Conservation (phyloP, 2,888 invertebrate species). For the Allacma fusca region DNA sequence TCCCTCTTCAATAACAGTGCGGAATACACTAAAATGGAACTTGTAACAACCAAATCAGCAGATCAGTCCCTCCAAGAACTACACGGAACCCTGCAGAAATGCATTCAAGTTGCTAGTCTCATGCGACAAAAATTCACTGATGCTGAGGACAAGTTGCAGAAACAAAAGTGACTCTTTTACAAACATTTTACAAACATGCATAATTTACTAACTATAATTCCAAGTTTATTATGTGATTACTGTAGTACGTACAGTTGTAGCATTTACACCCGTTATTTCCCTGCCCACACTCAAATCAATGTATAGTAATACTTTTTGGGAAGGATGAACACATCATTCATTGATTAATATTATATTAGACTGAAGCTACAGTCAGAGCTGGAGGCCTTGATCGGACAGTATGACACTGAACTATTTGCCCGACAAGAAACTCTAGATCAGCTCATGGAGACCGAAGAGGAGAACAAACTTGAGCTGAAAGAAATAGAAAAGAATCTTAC, state of each 20-base stretch:
- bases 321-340: too few relatives aligned
- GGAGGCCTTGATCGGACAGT: constrained; percentile 35
- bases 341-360: too few relatives aligned
- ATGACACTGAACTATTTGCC: constrained; percentile 43
- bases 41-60: constrained; percentile 42
- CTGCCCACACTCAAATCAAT: too few relatives aligned
- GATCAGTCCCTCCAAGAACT: constrained; percentile 44
- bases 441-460: constrained; percentile 9
- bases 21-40: constrained; percentile 45
- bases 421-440: constrained; percentile 38
- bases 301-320: too few relatives aligned
- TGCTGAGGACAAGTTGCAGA: constrained; percentile 39
- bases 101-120: constrained; percentile 34
- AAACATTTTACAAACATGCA: too few relatives aligned
- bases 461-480: constrained; percentile 15
- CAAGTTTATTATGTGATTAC: too few relatives aligned
- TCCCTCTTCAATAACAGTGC: constrained; percentile 1
- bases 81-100: constrained; percentile 38
- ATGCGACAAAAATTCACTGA: constrained; percentile 33
- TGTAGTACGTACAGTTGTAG: too few relatives aligned
- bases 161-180: constrained; percentile 32
- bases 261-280: not conserved
- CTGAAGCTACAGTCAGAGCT: constrained; percentile 37
- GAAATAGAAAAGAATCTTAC: constrained; percentile 24
- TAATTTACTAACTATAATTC: not conserved